Conservation (phyloP, 2,797 vertebrate genomes). For the Sebastes steindachneri region DNA sequence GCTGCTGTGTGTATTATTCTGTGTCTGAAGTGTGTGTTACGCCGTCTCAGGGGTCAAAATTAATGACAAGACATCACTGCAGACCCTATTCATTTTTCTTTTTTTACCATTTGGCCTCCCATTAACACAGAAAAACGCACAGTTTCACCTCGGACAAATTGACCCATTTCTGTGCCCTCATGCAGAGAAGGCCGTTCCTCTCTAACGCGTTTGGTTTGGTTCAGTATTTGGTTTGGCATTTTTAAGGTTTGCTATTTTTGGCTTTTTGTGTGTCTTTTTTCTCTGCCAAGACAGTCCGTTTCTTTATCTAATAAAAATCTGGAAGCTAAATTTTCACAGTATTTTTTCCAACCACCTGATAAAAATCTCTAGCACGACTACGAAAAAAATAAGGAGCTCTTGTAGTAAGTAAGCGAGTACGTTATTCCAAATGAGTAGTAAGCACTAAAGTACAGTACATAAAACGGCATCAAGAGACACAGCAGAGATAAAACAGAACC, state of each 20-base stretch:
- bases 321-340: conserved; percentile 90
- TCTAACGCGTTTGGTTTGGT: conserved; percentile 75
- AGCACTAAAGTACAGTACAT: conserved; percentile 84
- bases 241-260: conserved; percentile 76
- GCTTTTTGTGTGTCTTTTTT: conserved; percentile 67
- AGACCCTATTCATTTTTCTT: conserved; percentile 1
- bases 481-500: conserved; percentile 79
- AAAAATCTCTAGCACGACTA: conserved; percentile 88
- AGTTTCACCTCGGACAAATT: conserved; percentile 55
- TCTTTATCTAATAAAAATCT: conserved; percentile 85
- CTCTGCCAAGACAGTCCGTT: conserved; percentile 76
- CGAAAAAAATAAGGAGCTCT: conserved; percentile 84
- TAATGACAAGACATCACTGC: conserved; percentile 35
- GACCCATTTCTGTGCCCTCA: conserved; percentile 46
- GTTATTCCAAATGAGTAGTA: conserved; percentile 83
- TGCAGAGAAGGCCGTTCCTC: conserved; percentile 38
- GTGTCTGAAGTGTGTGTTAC: conserved; percentile 1
- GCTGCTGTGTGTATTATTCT: conserved; percentile 22
- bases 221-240: conserved; percentile 73
- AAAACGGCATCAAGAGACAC: conserved; percentile 84
- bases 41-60: conserved; percentile 37
- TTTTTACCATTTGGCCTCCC: conserved; percentile 8
- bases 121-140: conserved; percentile 40
- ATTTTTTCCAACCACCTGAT: conserved; percentile 89
- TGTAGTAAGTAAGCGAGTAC: conserved; percentile 82